Conservation (phyloP, 2,888 invertebrate genomes). For the Acrobasis consociella region DNA sequence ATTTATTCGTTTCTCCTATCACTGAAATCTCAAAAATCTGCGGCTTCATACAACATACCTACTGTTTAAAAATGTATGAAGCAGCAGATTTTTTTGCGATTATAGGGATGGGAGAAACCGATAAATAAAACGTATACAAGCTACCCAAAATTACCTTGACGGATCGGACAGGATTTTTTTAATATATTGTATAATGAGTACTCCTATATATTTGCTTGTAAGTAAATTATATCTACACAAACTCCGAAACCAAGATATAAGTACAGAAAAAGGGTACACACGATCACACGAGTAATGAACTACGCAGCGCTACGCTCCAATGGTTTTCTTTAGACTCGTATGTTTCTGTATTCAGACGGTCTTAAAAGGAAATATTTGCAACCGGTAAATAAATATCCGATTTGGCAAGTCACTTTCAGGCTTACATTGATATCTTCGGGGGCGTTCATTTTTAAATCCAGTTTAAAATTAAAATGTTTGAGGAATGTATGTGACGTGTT, state of each 20-base stretch:
- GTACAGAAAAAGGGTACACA: constrained; percentile 10
- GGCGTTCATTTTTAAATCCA: background rate
- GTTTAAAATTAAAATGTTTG: background rate
- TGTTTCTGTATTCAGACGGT: constrained; percentile 39
- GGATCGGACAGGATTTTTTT: too few species aligned
- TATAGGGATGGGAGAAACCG: too few species aligned
- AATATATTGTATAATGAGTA: too few species aligned
- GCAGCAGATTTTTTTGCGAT: too few species aligned
- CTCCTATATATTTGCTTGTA: too few species aligned
- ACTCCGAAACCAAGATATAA: constrained; percentile 12
- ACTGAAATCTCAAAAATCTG: too few species aligned
- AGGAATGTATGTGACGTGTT: too few species aligned
- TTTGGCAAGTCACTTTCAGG: constrained; percentile 28
- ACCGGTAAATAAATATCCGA: constrained; percentile 43
- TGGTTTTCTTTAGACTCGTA: constrained; percentile 40
- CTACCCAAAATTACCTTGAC: too few species aligned
- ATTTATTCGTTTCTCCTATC: too few species aligned
- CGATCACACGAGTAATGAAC: constrained; percentile 25
- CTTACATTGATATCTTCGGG: constrained; percentile 19
- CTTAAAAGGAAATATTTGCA: constrained; percentile 43
- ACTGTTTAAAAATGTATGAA: too few species aligned
- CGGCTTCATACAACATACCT: too few species aligned
- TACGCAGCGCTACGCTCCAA: constrained; percentile 18
- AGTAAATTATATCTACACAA: background rate
- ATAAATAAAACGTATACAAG: too few species aligned